Conservation (phyloP, 2,888 invertebrate genomes). For the Encarsia formosa region DNA sequence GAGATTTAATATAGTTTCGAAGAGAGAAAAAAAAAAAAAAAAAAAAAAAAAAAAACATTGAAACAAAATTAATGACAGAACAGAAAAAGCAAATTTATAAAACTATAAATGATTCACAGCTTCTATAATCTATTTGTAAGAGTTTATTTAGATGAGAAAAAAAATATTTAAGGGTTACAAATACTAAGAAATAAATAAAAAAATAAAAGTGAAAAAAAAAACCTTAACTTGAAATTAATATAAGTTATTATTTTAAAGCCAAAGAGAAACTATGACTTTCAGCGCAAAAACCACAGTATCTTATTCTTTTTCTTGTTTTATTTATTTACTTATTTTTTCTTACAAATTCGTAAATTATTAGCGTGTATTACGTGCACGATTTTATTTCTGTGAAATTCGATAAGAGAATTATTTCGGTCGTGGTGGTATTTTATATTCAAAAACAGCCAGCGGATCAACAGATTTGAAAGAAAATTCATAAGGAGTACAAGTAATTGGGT, state of each 20-base stretch:
- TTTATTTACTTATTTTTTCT: no score
- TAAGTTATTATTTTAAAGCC: slow-evolving; percentile 30
- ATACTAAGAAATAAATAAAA: slow-evolving; percentile 14
- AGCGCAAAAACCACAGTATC: slow-evolving; percentile 17
- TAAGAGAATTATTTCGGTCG: slow-evolving; percentile 1
- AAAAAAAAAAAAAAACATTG: no score
- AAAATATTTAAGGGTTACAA: slow-evolving; percentile 9
- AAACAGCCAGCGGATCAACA: slow-evolving; percentile 18
- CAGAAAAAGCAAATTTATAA: slow-evolving; percentile 17
- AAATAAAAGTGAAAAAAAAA: slow-evolving; percentile 21
- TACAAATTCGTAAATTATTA: neutral
- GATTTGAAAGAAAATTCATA: slow-evolving; percentile 9
- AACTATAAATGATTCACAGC: slow-evolving; percentile 11
- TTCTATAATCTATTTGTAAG: slow-evolving; percentile 4
- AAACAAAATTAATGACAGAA: no score
- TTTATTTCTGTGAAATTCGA: neutral
- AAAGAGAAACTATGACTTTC: slow-evolving; percentile 43
- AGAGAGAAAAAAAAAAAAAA: no score
- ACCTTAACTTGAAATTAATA: neutral
- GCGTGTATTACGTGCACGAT: neutral
- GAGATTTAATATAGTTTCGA: no score
- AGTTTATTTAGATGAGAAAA: slow-evolving; percentile 4
- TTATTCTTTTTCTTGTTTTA: slow-evolving; percentile 5
- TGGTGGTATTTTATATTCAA: slow-evolving; percentile 9
- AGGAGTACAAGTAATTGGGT: slow-evolving; percentile 19